Conservation (phyloP, 2,888 invertebrate genomes). For the Eulithis prunata region DNA sequence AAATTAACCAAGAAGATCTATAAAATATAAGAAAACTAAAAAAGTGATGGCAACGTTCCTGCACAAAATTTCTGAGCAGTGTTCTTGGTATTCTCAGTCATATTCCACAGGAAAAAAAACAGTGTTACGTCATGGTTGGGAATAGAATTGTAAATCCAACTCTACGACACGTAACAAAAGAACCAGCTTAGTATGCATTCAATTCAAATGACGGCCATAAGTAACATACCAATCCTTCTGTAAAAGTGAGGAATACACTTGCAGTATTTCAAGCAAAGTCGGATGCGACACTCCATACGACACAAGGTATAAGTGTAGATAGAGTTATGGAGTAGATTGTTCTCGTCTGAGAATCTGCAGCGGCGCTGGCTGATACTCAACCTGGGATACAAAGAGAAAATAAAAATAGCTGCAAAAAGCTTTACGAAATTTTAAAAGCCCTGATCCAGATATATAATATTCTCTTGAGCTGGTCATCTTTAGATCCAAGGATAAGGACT, state of each 20-base stretch:
- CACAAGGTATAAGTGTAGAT: slow-evolving; percentile 89
- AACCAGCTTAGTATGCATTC: no score
- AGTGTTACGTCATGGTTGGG: no score
- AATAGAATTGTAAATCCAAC: no score
- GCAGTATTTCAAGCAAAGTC: slow-evolving; percentile 85
- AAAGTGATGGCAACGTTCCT: background rate
- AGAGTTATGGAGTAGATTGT: slow-evolving; percentile 86
- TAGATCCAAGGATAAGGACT: no score
- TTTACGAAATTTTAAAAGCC: no score
- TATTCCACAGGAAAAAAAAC: background rate
- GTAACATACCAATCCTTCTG: slow-evolving; percentile 83
- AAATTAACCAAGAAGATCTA: slow-evolving; percentile 13
- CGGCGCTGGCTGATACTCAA: slow-evolving; percentile 87
- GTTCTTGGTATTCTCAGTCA: background rate
- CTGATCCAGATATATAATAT: no score
- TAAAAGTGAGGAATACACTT: slow-evolving; percentile 91
- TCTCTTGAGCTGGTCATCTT: no score
- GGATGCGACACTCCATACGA: slow-evolving; percentile 88
- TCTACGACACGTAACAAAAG: no score
- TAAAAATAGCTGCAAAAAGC: no score
- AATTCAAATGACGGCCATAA: no score
- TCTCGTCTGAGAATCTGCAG: slow-evolving; percentile 88
- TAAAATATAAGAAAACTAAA: no score
- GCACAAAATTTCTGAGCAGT: slow-evolving; percentile 6
- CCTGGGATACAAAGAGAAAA: slow-evolving; percentile 52